Evolutionary conservation across 2,888 invertebrate genomes (phyloP).

Genomic region (Drosophila subsilvestris): DNA sequence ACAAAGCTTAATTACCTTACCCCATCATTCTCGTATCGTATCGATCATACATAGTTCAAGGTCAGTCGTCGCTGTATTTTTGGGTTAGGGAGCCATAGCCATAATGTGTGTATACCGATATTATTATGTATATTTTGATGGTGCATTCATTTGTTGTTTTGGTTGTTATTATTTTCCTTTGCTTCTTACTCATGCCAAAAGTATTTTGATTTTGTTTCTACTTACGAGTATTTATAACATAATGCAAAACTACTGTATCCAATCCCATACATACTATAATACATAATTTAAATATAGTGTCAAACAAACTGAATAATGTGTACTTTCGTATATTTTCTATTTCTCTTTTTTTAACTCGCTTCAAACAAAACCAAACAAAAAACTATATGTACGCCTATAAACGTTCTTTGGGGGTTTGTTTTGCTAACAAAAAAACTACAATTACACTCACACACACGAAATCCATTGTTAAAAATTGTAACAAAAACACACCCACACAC

Average conservation of each 20-base stretch:
- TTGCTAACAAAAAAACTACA: slow-evolving; percentile 70
- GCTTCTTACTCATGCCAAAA: slow-evolving; percentile 54
- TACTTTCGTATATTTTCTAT: slow-evolving; percentile 83
- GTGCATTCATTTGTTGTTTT: slow-evolving; percentile 39
- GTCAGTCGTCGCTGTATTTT: slow-evolving; percentile 28
- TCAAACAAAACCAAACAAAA: slow-evolving; percentile 64
- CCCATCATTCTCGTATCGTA: slow-evolving; percentile 32
- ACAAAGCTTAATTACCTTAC: slow-evolving; percentile 20
- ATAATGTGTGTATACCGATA: slow-evolving; percentile 22
- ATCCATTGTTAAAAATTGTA: slow-evolving; percentile 59
- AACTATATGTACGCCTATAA: slow-evolving; percentile 81
- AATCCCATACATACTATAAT: slow-evolving; percentile 44
- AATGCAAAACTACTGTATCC: slow-evolving; percentile 54
- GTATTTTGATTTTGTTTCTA: slow-evolving; percentile 21
- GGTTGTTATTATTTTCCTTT: slow-evolving; percentile 40
- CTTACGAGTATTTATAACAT: slow-evolving; percentile 35
- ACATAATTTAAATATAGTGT: slow-evolving; percentile 56
- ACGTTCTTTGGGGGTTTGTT: slow-evolving; percentile 81
- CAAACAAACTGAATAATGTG: slow-evolving; percentile 81
- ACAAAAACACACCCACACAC: slow-evolving; percentile 42
- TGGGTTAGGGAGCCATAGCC: slow-evolving; percentile 22
- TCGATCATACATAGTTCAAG: slow-evolving; percentile 35
- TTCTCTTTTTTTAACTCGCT: slow-evolving; percentile 84
- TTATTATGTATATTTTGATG: slow-evolving; percentile 33
- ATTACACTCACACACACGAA: slow-evolving; percentile 14